These are phyloP conservation scores for Adrianichthys oophorus DNA, from an alignment of 2,797 vertebrate genomes.

Conservation along the genomic window DNA sequence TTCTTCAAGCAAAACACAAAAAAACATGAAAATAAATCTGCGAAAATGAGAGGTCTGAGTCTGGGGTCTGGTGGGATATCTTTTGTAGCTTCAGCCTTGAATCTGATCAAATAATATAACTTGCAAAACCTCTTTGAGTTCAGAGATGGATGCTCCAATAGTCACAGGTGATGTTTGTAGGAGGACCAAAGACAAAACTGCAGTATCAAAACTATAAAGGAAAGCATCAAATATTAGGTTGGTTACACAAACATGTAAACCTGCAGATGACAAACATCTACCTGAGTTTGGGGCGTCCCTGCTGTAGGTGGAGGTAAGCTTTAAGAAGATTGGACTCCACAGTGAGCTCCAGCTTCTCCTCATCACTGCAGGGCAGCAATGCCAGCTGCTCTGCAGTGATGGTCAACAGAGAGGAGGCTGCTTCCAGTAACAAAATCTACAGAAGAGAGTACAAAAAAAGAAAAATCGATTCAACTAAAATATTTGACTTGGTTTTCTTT, in stretches of 20 bases:
- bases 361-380: constrained; percentile 36
- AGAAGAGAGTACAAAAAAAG: constrained; percentile 14
- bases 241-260: constrained; percentile 3
- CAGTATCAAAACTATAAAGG: constrained; percentile 79
- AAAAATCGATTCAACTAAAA: too few relatives aligned
- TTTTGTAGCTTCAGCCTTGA: neutral
- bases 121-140: constrained; percentile 45
- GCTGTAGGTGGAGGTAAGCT: constrained; percentile 82
- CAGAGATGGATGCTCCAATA: constrained; percentile 9
- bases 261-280: constrained; percentile 18
- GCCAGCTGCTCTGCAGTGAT: constrained; percentile 53
- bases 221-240: constrained; percentile 7
- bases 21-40: neutral
- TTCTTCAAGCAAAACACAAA: constrained; percentile 33
- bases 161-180: constrained; percentile 82
- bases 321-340: constrained; percentile 83
- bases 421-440: constrained; percentile 82
- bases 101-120: too few relatives aligned
- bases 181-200: constrained; percentile 81
- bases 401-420: constrained; percentile 73
- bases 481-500: too few relatives aligned
- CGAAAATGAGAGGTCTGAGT: neutral
- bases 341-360: constrained; percentile 79
- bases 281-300: constrained; percentile 80
- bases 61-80: neutral